Evolutionary conservation across 2,888 invertebrate genomes (phyloP), one percentile per base, ranked within the genome.

Genomic region (Fissipunctia ypsillon): DNA sequence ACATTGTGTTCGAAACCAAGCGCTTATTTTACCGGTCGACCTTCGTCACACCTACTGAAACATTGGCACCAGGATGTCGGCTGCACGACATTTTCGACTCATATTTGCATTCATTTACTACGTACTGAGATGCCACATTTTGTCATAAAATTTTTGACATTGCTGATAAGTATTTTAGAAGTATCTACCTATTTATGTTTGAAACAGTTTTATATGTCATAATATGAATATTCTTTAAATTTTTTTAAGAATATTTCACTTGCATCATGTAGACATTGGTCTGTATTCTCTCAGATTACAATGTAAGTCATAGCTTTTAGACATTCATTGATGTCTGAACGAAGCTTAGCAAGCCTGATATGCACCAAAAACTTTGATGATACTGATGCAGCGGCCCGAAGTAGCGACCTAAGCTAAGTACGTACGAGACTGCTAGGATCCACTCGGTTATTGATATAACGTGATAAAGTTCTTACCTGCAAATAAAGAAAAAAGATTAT

Each of bases 41-140:
- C 95, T 95, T 95, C 94, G 90, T 85, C 91, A 91, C 94, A 90
- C 95, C 95, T 88, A 94, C 94, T 90, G 91, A 90, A 87, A 90
- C 88, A 88, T 88, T 88, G 89, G 86, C 81, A 94, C 90, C 95
- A 95, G 94, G 95, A 95, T 95, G 90, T 91, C 72, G 85, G 78
- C 84, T 88, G 89, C 91, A 91, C 90, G 91, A 93, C 91, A 92
- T 91, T 91, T 94, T 92, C 91, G 90, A 89, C 86, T 89, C 83
- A 82, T 83, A 91, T 93, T 92, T 89, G 87, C 89, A 91, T 91
- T 86, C 76, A 85, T 80, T 86, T 87, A 76, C 81, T 78, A 76
- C 73, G 79, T 76, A 79, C 72, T 14, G 69, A 83, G 77, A 76
- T 79, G 68, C 73, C 64, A 80, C 22, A 75, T 69, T 75, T 71